These are phyloP conservation scores for Valencia hispanica DNA, from an alignment of 2,797 vertebrate genomes.

Conservation along the genomic window DNA sequence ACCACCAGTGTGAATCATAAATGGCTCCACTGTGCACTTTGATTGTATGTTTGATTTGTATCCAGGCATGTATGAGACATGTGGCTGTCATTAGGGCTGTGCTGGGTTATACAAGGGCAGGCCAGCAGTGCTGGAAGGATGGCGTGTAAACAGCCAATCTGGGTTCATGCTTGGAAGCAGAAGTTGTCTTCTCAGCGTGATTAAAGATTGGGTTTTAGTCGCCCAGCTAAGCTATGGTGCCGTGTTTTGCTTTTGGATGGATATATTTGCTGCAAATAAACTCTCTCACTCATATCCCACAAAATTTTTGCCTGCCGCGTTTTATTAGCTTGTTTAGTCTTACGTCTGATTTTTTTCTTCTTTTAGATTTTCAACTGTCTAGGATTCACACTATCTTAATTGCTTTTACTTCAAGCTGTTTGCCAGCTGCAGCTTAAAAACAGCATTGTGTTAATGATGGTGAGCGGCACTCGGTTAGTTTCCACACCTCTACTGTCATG, in stretches of 20 bases:
- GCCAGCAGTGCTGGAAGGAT: constrained; percentile 50
- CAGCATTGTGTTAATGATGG: not conserved
- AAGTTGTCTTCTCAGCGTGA: constrained; percentile 49
- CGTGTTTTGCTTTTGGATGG: constrained; percentile 30
- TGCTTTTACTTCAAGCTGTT: not conserved
- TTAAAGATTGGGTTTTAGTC: constrained; percentile 61
- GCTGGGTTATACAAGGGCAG: constrained; percentile 67
- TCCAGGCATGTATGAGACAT: constrained; percentile 56
- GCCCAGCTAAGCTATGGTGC: constrained; percentile 39
- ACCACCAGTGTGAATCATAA: constrained; percentile 59
- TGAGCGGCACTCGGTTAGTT: not conserved
- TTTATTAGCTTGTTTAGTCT: not conserved
- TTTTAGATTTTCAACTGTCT: not conserved
- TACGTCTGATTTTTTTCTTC: not conserved
- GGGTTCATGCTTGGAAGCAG: constrained; percentile 59
- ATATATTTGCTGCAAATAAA: constrained; percentile 31
- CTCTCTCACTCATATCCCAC: too few species aligned
- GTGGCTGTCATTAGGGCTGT: constrained; percentile 69
- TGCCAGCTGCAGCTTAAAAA: not conserved
- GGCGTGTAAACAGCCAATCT: constrained; percentile 71
- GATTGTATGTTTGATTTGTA: constrained; percentile 68
- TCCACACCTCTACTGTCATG: not conserved
- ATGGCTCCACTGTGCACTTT: constrained; percentile 60
- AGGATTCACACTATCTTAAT: not conserved
- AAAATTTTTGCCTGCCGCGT: not conserved